A percentile compares a stretch with the other conserved stretches of the same genome.
Conservation (phyloP, 2,888 invertebrate genomes). For the Phymatocera aterrima region DNA sequence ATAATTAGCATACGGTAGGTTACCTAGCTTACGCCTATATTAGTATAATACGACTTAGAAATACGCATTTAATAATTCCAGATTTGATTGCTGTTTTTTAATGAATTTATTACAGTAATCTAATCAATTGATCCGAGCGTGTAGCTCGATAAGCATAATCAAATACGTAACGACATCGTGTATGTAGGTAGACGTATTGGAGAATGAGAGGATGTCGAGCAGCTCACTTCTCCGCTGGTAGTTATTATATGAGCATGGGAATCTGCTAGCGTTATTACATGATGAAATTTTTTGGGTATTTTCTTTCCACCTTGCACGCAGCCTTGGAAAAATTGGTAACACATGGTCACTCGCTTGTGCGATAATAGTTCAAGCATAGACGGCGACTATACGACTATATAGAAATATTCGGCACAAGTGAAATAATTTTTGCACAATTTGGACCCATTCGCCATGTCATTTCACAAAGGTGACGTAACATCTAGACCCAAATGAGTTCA, state of each 20-base stretch:
- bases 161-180: not conserved
- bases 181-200: too few relatives aligned
- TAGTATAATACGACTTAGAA: not conserved
- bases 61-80: constrained; percentile 29
- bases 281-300: not conserved
- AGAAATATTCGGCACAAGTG: not conserved
- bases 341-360: not conserved
- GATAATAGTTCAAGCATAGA: too few relatives aligned
- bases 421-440: not conserved
- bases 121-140: not conserved
- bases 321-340: not conserved
- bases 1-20: not conserved
- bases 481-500: not conserved
- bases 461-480: not conserved
- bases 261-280: not conserved
- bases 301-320: not conserved
- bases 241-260: not conserved
- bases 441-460: not conserved
- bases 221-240: constrained; percentile 53
- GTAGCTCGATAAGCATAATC: not conserved
- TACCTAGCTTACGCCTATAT: constrained; percentile 26
- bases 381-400: not conserved
- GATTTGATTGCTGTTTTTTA: not conserved
- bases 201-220: constrained; percentile 54
- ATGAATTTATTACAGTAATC: not conserved